Evolutionary conservation across 2,888 invertebrate species (phyloP).

Genomic region (Blastobasis lacticolella): DNA sequence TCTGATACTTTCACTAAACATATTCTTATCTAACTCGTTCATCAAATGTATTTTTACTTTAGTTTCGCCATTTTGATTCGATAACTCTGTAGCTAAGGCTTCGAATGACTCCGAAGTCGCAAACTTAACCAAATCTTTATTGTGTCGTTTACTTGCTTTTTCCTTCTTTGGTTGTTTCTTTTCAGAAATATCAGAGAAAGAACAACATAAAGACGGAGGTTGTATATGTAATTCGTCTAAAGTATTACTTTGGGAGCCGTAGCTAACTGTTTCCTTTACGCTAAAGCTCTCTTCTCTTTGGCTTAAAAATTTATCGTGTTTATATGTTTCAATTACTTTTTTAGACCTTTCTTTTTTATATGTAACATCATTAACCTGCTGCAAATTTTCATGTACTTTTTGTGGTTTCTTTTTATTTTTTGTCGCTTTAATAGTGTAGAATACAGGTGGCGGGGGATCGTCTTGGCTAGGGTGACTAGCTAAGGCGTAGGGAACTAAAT

Average conservation of each 20-base stretch:
- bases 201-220: slow-evolving; percentile 40
- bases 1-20: slow-evolving; percentile 46
- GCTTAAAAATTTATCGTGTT: slow-evolving; percentile 25
- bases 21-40: slow-evolving; percentile 49
- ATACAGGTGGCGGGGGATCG: slow-evolving; percentile 28
- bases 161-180: slow-evolving; percentile 33
- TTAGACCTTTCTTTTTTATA: slow-evolving; percentile 31
- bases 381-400: slow-evolving; percentile 18
- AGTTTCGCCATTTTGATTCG: slow-evolving; percentile 28
- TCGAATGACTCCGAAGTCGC: slow-evolving; percentile 50
- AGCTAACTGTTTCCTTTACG: slow-evolving; percentile 34
- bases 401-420: slow-evolving; percentile 30
- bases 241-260: slow-evolving; percentile 42
- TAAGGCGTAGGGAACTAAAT: slow-evolving; percentile 46
- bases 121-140: slow-evolving; percentile 26
- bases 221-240: slow-evolving; percentile 52
- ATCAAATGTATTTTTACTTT: slow-evolving; percentile 60
- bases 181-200: slow-evolving; percentile 48
- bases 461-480: slow-evolving; percentile 32
- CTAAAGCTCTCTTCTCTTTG: slow-evolving; percentile 27
- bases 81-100: slow-evolving; percentile 47
- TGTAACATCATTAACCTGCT: slow-evolving; percentile 16
- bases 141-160: slow-evolving; percentile 17
- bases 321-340: slow-evolving; percentile 28
- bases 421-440: slow-evolving; percentile 47